Evolutionary conservation across 1,140 invertebrate genomes (phyloP), one percentile per base, ranked within the genome.

Genomic region (Zaprionus gabonicus): DNA sequence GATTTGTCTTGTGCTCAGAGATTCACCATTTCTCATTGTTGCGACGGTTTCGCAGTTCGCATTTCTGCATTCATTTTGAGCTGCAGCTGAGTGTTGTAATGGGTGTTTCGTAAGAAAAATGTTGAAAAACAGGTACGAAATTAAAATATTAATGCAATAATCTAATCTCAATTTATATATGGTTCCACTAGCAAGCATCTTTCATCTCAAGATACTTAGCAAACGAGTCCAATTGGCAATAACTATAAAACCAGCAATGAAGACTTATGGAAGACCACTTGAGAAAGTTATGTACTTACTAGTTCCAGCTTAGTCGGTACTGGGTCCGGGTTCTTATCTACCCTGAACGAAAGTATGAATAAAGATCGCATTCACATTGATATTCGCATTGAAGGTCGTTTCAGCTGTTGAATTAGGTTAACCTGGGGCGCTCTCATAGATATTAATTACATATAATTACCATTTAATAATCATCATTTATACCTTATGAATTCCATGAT

Each of bases 21-120:
- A 69, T 38, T 64, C 53, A 27, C 23, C 23, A 63, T 67, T 72
- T 59, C 44, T 59, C 62, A 71, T 60, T 81, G 65, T 71, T 64
- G 28, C 58, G 66, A 27, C 71, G 62, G 60, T 64, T 59, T 60
- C 78, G n/a, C 46, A 49, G 46, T 41, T 71, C 58, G 68, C 81
- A 80, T 84, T 85, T 78, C 55, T 84, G 82, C 82, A 85, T 84
- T 81, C 64, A 81, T 81, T 85, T 81, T 46, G n/a, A n/a, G 12
- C 36, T 38, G 36, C 36, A 34, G 31, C 36, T 51, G 20, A 4
- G 46, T 51, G 46, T 51, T 51, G 46, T 23, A 51, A 51, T 51
- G 46, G 9, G 46, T 46, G 23, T 51, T 25, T 12, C 46, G 20
- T 13, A 51, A 51, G 46, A 51, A 41, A 41, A 51, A 51, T 51